phyloP scores from a whole-genome alignment of 2,113 vertebrate species.

The Ovis aries region ARS-UI_Ramb_v3.0 NC_056076.1:17338001-17338500 shows the following conservation, averaged over 20 bases:
- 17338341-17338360: not conserved
- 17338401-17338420: not conserved
- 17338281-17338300: not conserved
- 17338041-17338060: too few relatives aligned
- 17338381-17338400: not conserved
- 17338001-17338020: too few relatives aligned
- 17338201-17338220: not conserved
- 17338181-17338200: not conserved
- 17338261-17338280: not conserved
- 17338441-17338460: not conserved
- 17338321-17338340: not conserved
- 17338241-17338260: not conserved
- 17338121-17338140: not conserved
- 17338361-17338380: not conserved
- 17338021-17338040: too few relatives aligned
- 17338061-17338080: too few relatives aligned
- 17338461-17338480: not conserved
- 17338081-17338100: not conserved
- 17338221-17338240: not conserved
- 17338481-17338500: not conserved
- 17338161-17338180: not conserved
- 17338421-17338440: not conserved
- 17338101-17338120: not conserved
- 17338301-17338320: not conserved
- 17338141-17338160: not conserved